Conservation (phyloP, 2,888 invertebrate genomes). For the Petrolisthes cinctipes region DNA sequence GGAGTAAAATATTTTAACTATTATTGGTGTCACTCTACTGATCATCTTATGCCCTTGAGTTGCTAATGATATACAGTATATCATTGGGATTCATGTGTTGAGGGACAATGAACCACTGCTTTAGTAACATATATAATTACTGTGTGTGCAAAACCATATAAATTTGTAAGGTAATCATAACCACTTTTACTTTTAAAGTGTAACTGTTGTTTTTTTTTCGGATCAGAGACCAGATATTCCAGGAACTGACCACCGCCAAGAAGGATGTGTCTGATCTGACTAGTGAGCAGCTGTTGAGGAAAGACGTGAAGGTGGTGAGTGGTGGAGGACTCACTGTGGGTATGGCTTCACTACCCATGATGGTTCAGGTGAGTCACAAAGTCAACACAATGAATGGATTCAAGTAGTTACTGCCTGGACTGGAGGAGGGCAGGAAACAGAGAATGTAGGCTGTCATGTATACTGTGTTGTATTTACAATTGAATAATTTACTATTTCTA, state of each 20-base stretch:
- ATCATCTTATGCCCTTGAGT: too few relatives aligned
- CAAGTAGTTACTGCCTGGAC: not conserved
- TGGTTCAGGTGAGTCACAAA: conserved; percentile 74
- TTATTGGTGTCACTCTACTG: too few relatives aligned
- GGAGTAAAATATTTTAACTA: too few relatives aligned
- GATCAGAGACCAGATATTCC: conserved; percentile 56
- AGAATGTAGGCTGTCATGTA: not conserved
- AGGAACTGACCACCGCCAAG: conserved; percentile 76
- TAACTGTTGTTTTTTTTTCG: not conserved
- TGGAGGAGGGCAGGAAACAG: too few relatives aligned
- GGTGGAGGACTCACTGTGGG: conserved; percentile 73
- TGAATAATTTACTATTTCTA: not conserved
- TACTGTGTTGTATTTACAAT: not conserved
- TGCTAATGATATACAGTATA: too few relatives aligned
- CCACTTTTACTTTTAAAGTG: too few relatives aligned
- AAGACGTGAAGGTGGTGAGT: conserved; percentile 80
- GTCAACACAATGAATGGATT: not conserved
- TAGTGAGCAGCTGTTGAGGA: conserved; percentile 78
- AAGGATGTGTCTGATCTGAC: conserved; percentile 78
- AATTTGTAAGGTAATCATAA: not conserved
- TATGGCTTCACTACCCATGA: conserved; percentile 76
- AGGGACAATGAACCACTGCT: not conserved
- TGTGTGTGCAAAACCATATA: not conserved
- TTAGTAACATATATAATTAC: not conserved
- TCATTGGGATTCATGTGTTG: too few relatives aligned